These are phyloP conservation scores for Sebastes fasciatus DNA, from an alignment of 2,113 vertebrate species.

Conservation along the genomic window DNA sequence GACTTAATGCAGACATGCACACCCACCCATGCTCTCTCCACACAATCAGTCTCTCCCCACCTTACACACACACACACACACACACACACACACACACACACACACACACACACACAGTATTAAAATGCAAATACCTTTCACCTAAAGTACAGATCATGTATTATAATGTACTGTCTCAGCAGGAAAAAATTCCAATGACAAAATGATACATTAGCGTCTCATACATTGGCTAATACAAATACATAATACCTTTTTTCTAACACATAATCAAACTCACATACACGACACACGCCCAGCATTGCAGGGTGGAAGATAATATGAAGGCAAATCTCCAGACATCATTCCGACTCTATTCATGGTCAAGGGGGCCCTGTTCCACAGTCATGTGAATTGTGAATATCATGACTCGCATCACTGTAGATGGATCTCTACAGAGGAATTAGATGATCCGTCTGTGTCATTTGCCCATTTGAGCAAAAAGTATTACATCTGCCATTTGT, in stretches of 20 bases:
- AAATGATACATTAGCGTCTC: not conserved
- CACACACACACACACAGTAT: not conserved
- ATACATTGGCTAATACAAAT: not conserved
- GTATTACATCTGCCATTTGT: not conserved
- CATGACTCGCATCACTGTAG: not conserved
- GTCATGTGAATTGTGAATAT: not conserved
- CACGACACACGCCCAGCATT: not conserved
- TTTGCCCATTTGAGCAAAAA: not conserved
- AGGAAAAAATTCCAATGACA: not conserved
- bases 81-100: no score
- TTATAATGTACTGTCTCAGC: not conserved
- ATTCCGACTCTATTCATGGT: not conserved
- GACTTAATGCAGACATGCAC: not conserved
- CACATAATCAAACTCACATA: not conserved
- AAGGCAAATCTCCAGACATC: constrained; percentile 3
- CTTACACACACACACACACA: no score
- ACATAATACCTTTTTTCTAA: not conserved
- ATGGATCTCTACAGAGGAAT: not conserved
- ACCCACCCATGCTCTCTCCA: not conserved
- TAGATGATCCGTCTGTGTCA: not conserved
- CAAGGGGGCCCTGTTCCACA: not conserved
- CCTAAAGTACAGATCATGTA: not conserved
- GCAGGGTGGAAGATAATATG: not conserved
- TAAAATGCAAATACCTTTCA: not conserved
- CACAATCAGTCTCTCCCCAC: not conserved